phyloP scores from a whole-genome alignment of 1,140 invertebrate species.

The Yoshiicerus persimilis region DNA sequence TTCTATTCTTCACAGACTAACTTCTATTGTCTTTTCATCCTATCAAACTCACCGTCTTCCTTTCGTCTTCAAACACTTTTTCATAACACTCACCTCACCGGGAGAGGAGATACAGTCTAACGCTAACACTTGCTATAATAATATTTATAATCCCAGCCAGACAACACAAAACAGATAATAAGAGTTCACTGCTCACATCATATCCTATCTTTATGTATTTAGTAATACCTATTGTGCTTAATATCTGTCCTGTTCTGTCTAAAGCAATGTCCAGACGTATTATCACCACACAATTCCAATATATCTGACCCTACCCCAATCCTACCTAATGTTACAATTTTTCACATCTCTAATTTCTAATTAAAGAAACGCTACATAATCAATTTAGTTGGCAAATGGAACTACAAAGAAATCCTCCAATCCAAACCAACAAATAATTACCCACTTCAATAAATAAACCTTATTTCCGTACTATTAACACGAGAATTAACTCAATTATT shows the following conservation, averaged over 20 bases:
- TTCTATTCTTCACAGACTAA: not conserved
- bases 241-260: not conserved
- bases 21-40: not conserved
- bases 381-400: too few relatives aligned
- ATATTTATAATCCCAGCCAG: not conserved
- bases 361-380: too few relatives aligned
- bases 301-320: too few relatives aligned
- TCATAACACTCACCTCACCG: not conserved
- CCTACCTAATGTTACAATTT: too few relatives aligned
- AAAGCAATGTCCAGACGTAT: too few relatives aligned
- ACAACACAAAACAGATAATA: not conserved
- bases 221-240: not conserved
- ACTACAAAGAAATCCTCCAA: too few relatives aligned
- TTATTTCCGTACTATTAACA: too few relatives aligned
- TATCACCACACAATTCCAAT: too few relatives aligned
- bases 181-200: not conserved
- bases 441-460: too few relatives aligned
- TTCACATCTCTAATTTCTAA: too few relatives aligned
- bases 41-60: not conserved
- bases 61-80: not conserved
- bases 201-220: not conserved
- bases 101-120: not conserved
- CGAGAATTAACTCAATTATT: too few relatives aligned
- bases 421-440: too few relatives aligned
- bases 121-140: not conserved